Evolutionary conservation across 2,113 vertebrate genomes (phyloP), one percentile per base, ranked within the genome.

Genomic region (Terrapene triunguis): DNA sequence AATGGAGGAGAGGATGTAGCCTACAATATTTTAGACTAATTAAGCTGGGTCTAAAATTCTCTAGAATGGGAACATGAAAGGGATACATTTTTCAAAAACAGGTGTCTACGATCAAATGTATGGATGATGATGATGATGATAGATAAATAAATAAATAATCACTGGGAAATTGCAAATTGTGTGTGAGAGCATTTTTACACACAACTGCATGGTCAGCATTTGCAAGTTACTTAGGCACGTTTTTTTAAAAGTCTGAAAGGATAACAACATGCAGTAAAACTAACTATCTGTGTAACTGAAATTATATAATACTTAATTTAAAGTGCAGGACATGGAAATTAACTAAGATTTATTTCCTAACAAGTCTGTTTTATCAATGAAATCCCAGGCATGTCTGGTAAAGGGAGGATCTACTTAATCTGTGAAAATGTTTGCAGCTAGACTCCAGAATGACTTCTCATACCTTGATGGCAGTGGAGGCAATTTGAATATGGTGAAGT

Each of bases 401-500:
- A 2, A 9, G 53, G 53, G n/a, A 82, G 27, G 80, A 81, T 6
- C 1, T 6, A 29, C 9, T 9, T 55, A 29, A 4, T 8, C 51
- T 42, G 79, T 27, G 38, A 55, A 11, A 2, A 27, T 1, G 3
- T 38, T 5, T 24, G 5, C 25, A n/a, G 5, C 8, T 2, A 47
- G 29, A 1, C 32, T 22, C 55, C 5, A 42, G 44, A 50, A 47
- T 44, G 19, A 27, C 3, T 47, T 50, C 12, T 6, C 95, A 10
- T 99, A 99, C 99, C 99, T 99, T 99, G 85, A 99, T 99, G 96
- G 99, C 98, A 9, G 98, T 99, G 94, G 99, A 99, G 59, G 99
- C 98, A 10, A 99, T 99, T 89, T 99, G 99, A 95, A 99, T 98
- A 96, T 99, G 99, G 92, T 99, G 99, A 24, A 99, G 98, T 25